Evolutionary conservation across 2,888 invertebrate genomes (phyloP).

Genomic region (Tuberolachnus salignus): DNA sequence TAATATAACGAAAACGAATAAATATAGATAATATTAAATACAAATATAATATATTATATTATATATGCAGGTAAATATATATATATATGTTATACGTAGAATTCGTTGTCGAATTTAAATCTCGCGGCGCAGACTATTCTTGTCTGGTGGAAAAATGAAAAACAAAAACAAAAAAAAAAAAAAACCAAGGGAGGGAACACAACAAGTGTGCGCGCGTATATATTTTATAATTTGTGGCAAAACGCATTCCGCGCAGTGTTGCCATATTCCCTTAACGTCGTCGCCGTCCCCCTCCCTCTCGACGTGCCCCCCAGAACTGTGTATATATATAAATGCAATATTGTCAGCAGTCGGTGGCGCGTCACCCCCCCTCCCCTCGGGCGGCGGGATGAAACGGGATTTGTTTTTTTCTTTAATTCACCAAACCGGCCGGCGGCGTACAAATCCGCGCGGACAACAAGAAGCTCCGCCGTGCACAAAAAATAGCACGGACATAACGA

Average conservation of each 20-base stretch:
- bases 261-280: conserved; percentile 54
- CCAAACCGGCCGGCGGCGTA: neutral
- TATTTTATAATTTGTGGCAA: conserved; percentile 13
- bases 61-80: neutral
- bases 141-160: neutral
- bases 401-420: no score
- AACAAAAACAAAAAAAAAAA: neutral
- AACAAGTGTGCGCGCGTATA: neutral
- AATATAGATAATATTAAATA: conserved; percentile 9
- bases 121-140: no score
- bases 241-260: conserved; percentile 53
- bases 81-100: no score
- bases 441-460: neutral
- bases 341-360: neutral
- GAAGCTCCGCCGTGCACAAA: no score
- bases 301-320: neutral
- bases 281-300: conserved; percentile 27
- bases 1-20: neutral
- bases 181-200: conserved; percentile 35
- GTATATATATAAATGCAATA: no score
- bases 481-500: no score
- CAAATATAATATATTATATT: no score
- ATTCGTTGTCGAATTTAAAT: no score
- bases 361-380: conserved; percentile 8
- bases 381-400: neutral